Conservation (phyloP, 2,113 vertebrate species). For the Apaloderma vittatum region DNA sequence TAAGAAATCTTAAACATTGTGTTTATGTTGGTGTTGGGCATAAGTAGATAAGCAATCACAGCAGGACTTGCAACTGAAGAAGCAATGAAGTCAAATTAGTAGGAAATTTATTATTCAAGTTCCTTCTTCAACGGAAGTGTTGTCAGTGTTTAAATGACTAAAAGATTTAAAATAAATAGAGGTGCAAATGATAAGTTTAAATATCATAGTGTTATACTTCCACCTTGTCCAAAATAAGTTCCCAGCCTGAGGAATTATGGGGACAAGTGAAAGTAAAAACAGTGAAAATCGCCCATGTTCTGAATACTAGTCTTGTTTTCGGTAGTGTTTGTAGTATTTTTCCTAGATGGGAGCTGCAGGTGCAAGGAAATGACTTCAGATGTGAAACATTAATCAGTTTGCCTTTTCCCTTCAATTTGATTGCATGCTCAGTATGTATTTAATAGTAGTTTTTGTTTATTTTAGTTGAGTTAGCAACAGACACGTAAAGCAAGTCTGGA, state of each 20-base stretch:
- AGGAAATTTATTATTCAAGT: conserved; percentile 22
- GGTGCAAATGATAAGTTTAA: conserved; percentile 27
- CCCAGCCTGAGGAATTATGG: not conserved
- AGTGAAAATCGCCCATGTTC: conserved; percentile 54
- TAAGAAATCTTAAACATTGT: conserved; percentile 20
- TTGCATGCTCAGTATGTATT: conserved; percentile 18
- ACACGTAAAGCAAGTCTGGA: conserved; percentile 23
- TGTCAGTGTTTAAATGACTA: conserved; percentile 1
- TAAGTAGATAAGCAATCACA: not conserved
- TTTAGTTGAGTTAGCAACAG: conserved; percentile 48
- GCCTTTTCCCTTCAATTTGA: conserved; percentile 24
- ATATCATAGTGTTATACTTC: conserved; percentile 7
- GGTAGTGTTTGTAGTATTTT: conserved; percentile 59
- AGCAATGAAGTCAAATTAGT: conserved; percentile 49
- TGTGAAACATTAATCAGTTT: conserved; percentile 68
- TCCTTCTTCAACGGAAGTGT: conserved; percentile 27
- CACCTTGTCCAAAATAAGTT: conserved; percentile 48
- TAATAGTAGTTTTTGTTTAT: conserved; percentile 65
- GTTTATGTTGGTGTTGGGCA: not conserved
- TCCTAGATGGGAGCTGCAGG: conserved; percentile 51
- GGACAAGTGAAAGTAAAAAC: not conserved
- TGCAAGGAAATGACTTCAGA: conserved; percentile 77
- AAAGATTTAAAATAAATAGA: conserved; percentile 47
- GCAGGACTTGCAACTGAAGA: not conserved
- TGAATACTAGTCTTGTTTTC: conserved; percentile 72